phyloP scores from a whole-genome alignment of 2,797 vertebrate genomes.

The Typhlichthys eigenmanni region DNA sequence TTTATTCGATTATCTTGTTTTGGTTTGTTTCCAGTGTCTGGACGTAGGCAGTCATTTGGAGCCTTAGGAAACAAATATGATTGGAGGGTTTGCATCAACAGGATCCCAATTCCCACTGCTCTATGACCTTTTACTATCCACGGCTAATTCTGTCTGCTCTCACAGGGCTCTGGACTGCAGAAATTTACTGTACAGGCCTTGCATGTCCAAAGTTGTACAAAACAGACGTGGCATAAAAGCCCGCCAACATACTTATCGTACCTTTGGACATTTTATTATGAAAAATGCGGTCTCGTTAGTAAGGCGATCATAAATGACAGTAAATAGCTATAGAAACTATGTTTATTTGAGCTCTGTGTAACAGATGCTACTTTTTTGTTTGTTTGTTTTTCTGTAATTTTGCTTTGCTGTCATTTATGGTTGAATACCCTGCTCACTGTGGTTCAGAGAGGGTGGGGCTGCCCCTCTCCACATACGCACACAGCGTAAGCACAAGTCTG shows the following conservation, averaged over 20 bases:
- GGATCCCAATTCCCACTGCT: conserved; percentile 68
- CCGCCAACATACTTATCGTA: conserved; percentile 28
- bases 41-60: conserved; percentile 37
- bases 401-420: no score
- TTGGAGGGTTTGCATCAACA: conserved; percentile 64
- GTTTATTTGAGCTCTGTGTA: no score
- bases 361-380: conserved; percentile 16
- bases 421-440: no score
- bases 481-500: no score
- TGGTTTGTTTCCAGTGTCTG: conserved; percentile 41
- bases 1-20: conserved; percentile 46
- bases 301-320: no score
- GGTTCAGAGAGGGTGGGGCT: no score
- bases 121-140: conserved; percentile 72
- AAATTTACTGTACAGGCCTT: conserved; percentile 61
- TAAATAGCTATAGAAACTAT: no score
- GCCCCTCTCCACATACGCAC: no score
- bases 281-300: no score
- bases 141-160: conserved; percentile 77
- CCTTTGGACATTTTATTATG: conserved; percentile 24
- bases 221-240: conserved; percentile 28
- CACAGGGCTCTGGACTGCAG: conserved; percentile 58
- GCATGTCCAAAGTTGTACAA: conserved; percentile 29
- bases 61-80: conserved; percentile 63
- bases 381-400: no score